Conservation (phyloP, 2,888 invertebrate species). For the Ophion ellenae region DNA sequence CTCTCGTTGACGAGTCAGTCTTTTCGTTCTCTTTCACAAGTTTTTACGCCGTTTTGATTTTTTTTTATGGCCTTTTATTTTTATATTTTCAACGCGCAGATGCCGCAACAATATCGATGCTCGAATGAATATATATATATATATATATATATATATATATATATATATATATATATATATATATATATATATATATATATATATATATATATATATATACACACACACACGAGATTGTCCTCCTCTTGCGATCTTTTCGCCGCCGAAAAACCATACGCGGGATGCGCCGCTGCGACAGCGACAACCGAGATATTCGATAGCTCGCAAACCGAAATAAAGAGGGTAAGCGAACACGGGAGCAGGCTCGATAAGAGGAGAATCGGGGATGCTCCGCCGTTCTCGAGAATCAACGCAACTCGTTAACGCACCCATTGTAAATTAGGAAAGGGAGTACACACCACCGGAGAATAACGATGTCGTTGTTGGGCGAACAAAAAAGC, state of each 20-base stretch:
- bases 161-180: too few relatives aligned
- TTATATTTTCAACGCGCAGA: not conserved
- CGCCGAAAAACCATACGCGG: too few relatives aligned
- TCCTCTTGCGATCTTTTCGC: too few relatives aligned
- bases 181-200: too few relatives aligned
- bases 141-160: too few relatives aligned
- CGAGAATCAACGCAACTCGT: conserved; percentile 77
- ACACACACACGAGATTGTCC: too few relatives aligned
- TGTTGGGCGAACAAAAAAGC: conserved; percentile 26
- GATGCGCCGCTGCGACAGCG: too few relatives aligned
- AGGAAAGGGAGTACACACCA: conserved; percentile 17
- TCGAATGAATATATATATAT: too few relatives aligned
- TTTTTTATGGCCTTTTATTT: not conserved
- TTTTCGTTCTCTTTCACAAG: not conserved
- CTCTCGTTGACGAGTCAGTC: not conserved
- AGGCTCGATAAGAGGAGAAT: conserved; percentile 64
- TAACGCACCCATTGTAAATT: conserved; percentile 76
- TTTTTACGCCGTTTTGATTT: not conserved
- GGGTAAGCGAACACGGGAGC: conserved; percentile 18
- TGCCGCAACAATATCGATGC: not conserved
- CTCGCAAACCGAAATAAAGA: conserved; percentile 52
- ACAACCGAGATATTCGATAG: conserved; percentile 51
- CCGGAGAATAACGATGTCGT: conserved; percentile 37
- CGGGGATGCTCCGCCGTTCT: conserved; percentile 57
- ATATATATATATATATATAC: too few relatives aligned